Base-by-base conservation (phyloP, 2,113 vertebrate species). In the Microcebus lehilahytsara region DNA sequence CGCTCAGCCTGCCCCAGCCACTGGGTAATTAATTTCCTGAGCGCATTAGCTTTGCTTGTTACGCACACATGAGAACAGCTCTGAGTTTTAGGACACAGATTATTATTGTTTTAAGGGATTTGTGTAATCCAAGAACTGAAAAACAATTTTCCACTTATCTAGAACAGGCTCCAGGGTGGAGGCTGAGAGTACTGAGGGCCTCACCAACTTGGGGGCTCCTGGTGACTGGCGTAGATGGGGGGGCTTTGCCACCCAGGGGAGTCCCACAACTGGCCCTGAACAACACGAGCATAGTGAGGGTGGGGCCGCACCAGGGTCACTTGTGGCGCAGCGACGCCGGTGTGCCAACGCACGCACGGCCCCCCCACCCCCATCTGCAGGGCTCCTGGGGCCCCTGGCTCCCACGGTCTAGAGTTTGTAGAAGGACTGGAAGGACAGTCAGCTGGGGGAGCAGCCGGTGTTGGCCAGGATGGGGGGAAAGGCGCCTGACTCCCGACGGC, bases 41-140 rank as follows among this genome's bases (percentile, higher is more conserved):
- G 77, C 32, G 1, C 27, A n/a, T 97, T 91, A 91, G 91, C 67
- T 83, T 80, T 93, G 96, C 49, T 80, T 8, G n/a, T 49, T 94
- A 58, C 0, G 14, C 49, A 91, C 74, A 74, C 72, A 67, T 85
- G 62, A 78, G 32, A 90, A 71, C 37, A 51, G 84, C 85, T 62
- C 71, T 79, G 60, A 49, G 84, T 17, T 80, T 89, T 97, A 89
- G 84, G 96, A 75, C 14, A 4, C 89, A 95, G 83, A 74, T 89
- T 84, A 91, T 81, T 84, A 58, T 93, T 95, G 67, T 93, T 96
- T 96, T 86, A 79, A 81, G 72, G 85, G 75, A 96, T 97, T 87
- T 95, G 34, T 96, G 27, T 93, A 89, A 96, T 93, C 91, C 3
- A 11, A 86, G 72, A 88, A 60, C 58, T 93, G 67, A 79, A 93